Percentiles rank a stretch among this genome's conserved stretches.
Evolutionary conservation across 2,888 invertebrate genomes (phyloP).

Genomic region (Dermolepida albohirtum): DNA sequence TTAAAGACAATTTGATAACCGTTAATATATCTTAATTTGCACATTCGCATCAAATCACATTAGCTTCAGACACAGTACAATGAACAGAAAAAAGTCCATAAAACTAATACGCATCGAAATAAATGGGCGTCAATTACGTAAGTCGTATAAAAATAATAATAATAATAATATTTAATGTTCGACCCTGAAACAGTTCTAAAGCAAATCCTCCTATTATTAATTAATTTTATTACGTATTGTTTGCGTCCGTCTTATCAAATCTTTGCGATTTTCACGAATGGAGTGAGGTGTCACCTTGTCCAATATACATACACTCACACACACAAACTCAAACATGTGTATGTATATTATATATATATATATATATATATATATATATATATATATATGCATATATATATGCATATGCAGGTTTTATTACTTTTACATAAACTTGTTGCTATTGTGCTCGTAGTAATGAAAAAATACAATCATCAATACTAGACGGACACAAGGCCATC

Average conservation of each 20-base stretch:
- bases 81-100: no score
- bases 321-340: no score
- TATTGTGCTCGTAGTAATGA: slow-evolving; percentile 23
- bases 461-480: slow-evolving; percentile 22
- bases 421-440: slow-evolving; percentile 12
- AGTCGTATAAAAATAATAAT: not conserved
- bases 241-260: slow-evolving; percentile 25
- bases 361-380: no score
- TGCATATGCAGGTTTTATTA: not conserved
- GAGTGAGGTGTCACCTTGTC: slow-evolving; percentile 19
- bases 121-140: no score
- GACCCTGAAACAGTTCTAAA: slow-evolving; percentile 24
- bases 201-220: slow-evolving; percentile 19
- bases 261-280: slow-evolving; percentile 13
- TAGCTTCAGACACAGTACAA: no score
- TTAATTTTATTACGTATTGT: slow-evolving; percentile 30
- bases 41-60: no score
- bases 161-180: slow-evolving; percentile 11
- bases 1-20: no score
- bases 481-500: slow-evolving; percentile 14
- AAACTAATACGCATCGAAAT: no score
- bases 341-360: no score
- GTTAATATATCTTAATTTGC: no score
- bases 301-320: not conserved
- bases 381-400: no score